Conservation (phyloP, 2,113 vertebrate species). For the Solea solea region DNA sequence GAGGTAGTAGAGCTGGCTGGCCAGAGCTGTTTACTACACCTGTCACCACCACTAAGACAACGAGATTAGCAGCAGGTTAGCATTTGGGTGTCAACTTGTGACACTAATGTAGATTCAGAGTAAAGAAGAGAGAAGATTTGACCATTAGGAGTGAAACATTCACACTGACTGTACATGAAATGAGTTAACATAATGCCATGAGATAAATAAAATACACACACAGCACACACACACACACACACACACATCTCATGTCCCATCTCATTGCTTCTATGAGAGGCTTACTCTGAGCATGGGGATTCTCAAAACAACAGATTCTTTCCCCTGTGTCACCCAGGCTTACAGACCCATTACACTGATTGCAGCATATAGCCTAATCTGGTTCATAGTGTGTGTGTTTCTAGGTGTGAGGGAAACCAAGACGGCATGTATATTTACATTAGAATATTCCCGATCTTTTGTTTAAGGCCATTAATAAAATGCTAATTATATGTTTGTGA, state of each 20-base stretch:
- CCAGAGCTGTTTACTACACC: conserved; percentile 79
- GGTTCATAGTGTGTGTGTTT: conserved; percentile 46
- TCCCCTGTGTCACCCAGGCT: conserved; percentile 70
- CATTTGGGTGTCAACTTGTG: conserved; percentile 63
- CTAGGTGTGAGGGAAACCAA: conserved; percentile 1
- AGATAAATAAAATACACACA: conserved; percentile 9
- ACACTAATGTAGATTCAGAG: conserved; percentile 55
- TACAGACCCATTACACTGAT: conserved; percentile 80
- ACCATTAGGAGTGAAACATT: conserved; percentile 39
- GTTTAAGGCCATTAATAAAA: conserved; percentile 26
- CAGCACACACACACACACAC: conserved; percentile 11
- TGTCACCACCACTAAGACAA: conserved; percentile 83
- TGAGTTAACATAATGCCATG: conserved; percentile 34
- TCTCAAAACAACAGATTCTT: conserved; percentile 75
- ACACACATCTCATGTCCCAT: conserved; percentile 59
- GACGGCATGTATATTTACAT: conserved; percentile 1
- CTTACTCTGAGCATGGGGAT: conserved; percentile 71
- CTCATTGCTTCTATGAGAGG: conserved; percentile 72
- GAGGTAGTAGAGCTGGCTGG: conserved; percentile 66
- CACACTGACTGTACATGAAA: conserved; percentile 16
- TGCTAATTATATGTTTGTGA: conserved; percentile 11
- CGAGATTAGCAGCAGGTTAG: conserved; percentile 80
- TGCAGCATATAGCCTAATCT: conserved; percentile 74
- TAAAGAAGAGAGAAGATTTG: conserved; percentile 44
- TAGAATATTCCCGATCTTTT: conserved; percentile 25